Percentiles rank a stretch among this genome's conserved stretches.
phyloP scores from a whole-genome alignment of 2,113 vertebrate species.

The Gavialis gangeticus region DNA sequence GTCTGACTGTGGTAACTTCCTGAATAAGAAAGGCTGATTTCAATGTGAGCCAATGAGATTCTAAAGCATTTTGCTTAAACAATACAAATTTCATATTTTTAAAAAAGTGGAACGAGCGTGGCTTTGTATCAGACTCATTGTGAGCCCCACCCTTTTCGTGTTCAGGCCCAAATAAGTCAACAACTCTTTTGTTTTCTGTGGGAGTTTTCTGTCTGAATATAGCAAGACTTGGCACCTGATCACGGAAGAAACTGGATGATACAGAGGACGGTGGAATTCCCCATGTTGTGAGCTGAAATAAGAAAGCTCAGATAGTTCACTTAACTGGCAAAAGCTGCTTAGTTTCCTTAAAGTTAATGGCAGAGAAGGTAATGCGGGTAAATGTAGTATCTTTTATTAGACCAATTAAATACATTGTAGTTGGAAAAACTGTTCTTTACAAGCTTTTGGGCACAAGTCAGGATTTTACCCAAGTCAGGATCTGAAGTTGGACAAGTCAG shows the following conservation, averaged over 20 bases:
- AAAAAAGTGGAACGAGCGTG: accelerated
- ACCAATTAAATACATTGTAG: too few species aligned
- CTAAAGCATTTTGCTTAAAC: not conserved
- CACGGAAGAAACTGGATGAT: not conserved
- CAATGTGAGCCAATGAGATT: accelerated
- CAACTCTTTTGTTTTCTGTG: not conserved
- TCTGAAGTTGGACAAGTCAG: not conserved
- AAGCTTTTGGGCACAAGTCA: too few species aligned
- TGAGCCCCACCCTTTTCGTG: not conserved
- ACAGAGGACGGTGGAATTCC: constrained; percentile 24
- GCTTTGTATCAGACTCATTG: accelerated
- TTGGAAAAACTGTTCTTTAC: too few species aligned
- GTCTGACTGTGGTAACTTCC: not conserved
- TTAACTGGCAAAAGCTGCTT: too few species aligned
- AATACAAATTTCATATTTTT: accelerated
- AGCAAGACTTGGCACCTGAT: accelerated
- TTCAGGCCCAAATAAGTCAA: not conserved
- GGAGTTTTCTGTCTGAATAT: accelerated
- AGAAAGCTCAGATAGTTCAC: not conserved
- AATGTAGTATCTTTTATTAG: too few species aligned
- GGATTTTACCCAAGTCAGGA: too few species aligned
- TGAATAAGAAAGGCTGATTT: not conserved
- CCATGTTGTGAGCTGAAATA: not conserved
- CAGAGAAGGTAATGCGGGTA: too few species aligned
- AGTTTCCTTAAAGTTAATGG: too few species aligned